These are phyloP conservation scores for Achlya flavicornis DNA, from an alignment of 2,888 invertebrate genomes.

Conservation along the genomic window DNA sequence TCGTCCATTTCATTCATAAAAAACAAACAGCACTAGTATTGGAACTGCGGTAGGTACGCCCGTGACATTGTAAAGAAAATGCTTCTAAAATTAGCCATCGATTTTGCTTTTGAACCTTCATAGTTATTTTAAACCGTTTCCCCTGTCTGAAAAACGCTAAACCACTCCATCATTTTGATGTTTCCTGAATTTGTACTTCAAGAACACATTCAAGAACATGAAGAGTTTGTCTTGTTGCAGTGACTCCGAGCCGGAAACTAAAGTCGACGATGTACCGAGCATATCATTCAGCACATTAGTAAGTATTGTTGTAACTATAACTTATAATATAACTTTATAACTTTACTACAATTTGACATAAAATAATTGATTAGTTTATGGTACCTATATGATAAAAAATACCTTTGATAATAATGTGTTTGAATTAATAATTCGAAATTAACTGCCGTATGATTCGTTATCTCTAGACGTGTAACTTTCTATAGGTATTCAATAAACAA, in stretches of 20 bases:
- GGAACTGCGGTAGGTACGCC: constrained; percentile 20
- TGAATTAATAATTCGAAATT: no score
- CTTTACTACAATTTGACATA: no score
- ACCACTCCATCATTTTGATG: not conserved
- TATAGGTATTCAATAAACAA: no score
- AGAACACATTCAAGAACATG: not conserved
- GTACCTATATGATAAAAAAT: no score
- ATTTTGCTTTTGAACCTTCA: constrained; percentile 12
- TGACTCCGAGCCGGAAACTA: constrained; percentile 43
- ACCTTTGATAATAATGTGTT: no score
- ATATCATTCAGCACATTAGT: constrained; percentile 72
- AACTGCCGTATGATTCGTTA: no score
- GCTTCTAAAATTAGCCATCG: constrained; percentile 11
- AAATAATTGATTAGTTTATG: no score
- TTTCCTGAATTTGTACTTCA: not conserved
- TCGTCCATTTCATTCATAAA: no score
- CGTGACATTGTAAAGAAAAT: not conserved
- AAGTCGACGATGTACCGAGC: constrained; percentile 65
- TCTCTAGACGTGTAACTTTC: no score
- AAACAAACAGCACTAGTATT: constrained; percentile 22
- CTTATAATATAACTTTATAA: not conserved
- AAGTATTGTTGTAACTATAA: constrained; percentile 37
- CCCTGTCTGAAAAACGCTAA: constrained; percentile 13
- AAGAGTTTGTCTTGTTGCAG: constrained; percentile 42
- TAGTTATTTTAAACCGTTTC: constrained; percentile 33